Conservation (phyloP, 2,888 invertebrate species). For the Eucriotettix oculatus region DNA sequence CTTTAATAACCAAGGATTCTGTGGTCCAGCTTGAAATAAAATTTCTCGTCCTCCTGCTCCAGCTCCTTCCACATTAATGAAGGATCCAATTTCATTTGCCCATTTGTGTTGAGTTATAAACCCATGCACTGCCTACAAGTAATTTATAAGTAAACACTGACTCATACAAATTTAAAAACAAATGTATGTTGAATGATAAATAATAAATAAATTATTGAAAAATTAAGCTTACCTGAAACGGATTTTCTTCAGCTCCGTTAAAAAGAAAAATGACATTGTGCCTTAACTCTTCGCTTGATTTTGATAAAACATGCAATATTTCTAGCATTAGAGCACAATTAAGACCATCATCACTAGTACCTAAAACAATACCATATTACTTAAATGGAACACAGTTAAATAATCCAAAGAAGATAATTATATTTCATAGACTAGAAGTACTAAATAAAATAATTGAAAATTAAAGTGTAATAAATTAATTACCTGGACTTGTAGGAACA, state of each 20-base stretch:
- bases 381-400: no score
- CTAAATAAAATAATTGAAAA: no score
- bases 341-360: slow-evolving; percentile 46
- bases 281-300: slow-evolving; percentile 25
- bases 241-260: slow-evolving; percentile 58
- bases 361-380: slow-evolving; percentile 16
- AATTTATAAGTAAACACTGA: not conserved
- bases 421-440: no score
- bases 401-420: no score
- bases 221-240: slow-evolving; percentile 23
- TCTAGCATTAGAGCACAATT: slow-evolving; percentile 53
- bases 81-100: slow-evolving; percentile 32
- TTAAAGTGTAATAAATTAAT: no score
- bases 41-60: slow-evolving; percentile 38
- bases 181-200: no score
- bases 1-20: slow-evolving; percentile 33
- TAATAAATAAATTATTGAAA: no score
- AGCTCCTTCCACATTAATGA: slow-evolving; percentile 38
- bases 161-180: not conserved
- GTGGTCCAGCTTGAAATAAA: slow-evolving; percentile 38
- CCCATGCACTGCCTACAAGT: slow-evolving; percentile 32
- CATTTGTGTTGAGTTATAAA: slow-evolving; percentile 40
- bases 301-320: slow-evolving; percentile 37
- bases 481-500: slow-evolving; percentile 23
- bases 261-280: slow-evolving; percentile 51